Evolutionary conservation across 2,888 invertebrate species (phyloP).

Genomic region (Altica lythri): DNA sequence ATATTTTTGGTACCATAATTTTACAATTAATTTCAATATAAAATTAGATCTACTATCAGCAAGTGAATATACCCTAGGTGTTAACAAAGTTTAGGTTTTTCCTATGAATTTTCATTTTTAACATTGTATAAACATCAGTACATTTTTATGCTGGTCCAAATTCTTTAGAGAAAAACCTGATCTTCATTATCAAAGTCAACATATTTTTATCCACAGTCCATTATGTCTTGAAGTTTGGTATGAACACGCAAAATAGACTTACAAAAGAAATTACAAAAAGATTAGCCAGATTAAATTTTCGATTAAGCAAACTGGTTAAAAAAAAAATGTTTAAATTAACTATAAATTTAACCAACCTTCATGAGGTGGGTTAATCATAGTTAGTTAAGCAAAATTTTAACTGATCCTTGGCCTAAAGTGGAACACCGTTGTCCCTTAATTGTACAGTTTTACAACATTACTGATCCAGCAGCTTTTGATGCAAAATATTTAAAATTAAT

Average conservation of each 20-base stretch:
- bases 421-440: no score
- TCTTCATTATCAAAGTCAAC: slow-evolving; percentile 39
- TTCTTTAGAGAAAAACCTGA: slow-evolving; percentile 37
- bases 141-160: slow-evolving; percentile 17
- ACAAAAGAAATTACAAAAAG: no score
- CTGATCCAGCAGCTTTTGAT: no score
- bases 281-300: no score
- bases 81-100: slow-evolving; percentile 11
- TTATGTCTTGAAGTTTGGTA: slow-evolving; percentile 6
- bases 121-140: slow-evolving; percentile 5
- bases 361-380: no score
- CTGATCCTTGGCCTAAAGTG: no score
- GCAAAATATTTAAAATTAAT: no score
- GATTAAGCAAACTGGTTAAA: no score
- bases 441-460: no score
- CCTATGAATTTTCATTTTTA: slow-evolving; percentile 13
- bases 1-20: slow-evolving; percentile 10
- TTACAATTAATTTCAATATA: slow-evolving; percentile 23
- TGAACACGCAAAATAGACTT: not conserved
- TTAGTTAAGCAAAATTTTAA: no score
- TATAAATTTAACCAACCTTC: no score
- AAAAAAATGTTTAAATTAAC: no score
- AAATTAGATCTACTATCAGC: slow-evolving; percentile 41
- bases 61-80: slow-evolving; percentile 39
- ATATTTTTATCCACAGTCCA: slow-evolving; percentile 31